phyloP scores from a whole-genome alignment of 2,797 vertebrate genomes.

The Moxostoma hubbsi region DNA sequence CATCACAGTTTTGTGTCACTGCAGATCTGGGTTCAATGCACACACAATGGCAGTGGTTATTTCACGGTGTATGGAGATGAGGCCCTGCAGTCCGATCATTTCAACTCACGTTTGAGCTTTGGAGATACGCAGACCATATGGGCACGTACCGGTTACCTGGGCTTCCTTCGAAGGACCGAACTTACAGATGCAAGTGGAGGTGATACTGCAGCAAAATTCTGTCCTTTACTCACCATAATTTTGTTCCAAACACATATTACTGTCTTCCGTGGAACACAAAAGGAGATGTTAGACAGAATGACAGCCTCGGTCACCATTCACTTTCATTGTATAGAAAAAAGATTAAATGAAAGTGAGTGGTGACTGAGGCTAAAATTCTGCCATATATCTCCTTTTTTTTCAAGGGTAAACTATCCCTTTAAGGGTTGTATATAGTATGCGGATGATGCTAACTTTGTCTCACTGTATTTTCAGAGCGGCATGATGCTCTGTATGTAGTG shows the following conservation, averaged over 20 bases:
- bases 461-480: constrained; percentile 82
- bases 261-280: no score
- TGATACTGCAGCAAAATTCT: constrained; percentile 57
- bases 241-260: no score
- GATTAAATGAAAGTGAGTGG: no score
- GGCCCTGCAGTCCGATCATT: constrained; percentile 96
- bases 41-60: constrained; percentile 96
- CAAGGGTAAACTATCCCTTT: not conserved
- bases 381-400: no score
- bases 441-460: not conserved
- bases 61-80: constrained; percentile 97
- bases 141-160: constrained; percentile 95
- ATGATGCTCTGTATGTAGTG: constrained; percentile 95
- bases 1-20: not conserved
- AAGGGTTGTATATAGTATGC: not conserved
- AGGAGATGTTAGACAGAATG: no score
- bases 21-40: constrained; percentile 98
- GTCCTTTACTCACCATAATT: no score
- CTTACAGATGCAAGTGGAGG: constrained; percentile 97
- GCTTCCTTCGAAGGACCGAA: constrained; percentile 95
- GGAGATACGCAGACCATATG: constrained; percentile 95
- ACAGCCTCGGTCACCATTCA: no score
- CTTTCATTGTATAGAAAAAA: no score
- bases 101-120: constrained; percentile 94
- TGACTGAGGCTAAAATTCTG: no score